Percentiles rank a stretch among this genome's conserved stretches.
Conservation (phyloP, 2,797 vertebrate species). For the Propithecus perrieri region DNA sequence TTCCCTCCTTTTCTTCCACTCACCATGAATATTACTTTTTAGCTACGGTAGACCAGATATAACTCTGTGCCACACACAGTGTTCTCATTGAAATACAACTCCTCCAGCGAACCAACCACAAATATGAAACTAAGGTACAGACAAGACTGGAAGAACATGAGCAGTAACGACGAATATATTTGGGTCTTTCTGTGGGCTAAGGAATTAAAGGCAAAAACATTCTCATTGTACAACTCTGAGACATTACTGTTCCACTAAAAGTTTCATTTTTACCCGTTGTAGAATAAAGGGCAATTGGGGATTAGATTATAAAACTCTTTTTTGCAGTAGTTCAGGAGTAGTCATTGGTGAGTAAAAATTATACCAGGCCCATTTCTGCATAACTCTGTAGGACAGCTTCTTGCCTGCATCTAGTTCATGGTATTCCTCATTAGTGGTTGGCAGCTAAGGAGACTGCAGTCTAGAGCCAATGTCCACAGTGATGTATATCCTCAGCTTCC, state of each 20-base stretch:
- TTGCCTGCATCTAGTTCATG: neutral
- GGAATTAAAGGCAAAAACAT: neutral
- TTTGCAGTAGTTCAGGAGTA: neutral
- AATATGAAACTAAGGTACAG: slow-evolving; percentile 17
- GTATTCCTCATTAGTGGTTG: neutral
- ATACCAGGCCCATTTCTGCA: neutral
- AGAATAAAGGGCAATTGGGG: neutral
- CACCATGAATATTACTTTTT: neutral
- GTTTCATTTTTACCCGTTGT: slow-evolving; percentile 19
- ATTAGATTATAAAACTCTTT: neutral
- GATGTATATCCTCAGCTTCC: neutral
- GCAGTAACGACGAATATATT: neutral
- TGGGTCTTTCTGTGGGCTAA: neutral
- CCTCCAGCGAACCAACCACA: slow-evolving; percentile 40
- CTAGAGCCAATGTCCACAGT: neutral
- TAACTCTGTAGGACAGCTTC: neutral
- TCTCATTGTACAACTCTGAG: neutral
- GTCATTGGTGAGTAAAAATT: neutral
- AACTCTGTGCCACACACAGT: slow-evolving; percentile 38
- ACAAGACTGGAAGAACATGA: slow-evolving; percentile 3
- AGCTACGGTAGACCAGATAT: neutral
- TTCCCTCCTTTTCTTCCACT: neutral
- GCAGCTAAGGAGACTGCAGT: neutral
- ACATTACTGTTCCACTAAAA: neutral
- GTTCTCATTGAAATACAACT: neutral